Evolutionary conservation across 2,113 vertebrate genomes (phyloP), one percentile per base, ranked within the genome.

Genomic region (Puntigrus tetrazona): DNA sequence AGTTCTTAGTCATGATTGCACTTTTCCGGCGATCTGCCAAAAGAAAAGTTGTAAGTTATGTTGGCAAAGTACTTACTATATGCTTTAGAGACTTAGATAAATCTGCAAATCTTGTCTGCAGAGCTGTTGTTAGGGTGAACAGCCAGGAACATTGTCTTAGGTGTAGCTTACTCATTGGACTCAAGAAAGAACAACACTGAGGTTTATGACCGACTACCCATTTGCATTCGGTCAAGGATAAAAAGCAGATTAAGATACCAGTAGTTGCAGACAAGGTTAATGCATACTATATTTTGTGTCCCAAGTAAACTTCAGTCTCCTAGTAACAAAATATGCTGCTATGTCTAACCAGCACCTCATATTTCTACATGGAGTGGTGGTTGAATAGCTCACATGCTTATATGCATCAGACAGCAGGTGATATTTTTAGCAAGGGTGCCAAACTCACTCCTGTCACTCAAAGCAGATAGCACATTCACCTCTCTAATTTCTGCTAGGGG

Each of bases 1-100:
- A 95, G 93, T 95, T 95, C 92, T 98, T 91, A 88, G 96, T 90
- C 97, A 98, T 98, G 94, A 91, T 87, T 93, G 94, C 83, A 57
- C 83, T 88, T 91, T 50, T 91, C 83, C 85, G 59, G 89, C 81
- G 84, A 87, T 88, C 95, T 96, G 87, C 47, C 3, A 29, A 41
- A 78, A 50, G 38, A 86, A 14, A 70, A 10, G 14, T 50, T 11
- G 25, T 18, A 25, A 8, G 16, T 31, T 34, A 27, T 22, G 1
- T 8, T 36, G 18, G 11, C 22, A 47, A 45, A 59, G 25, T 7
- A 43, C 22, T 38, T 43, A 63, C 34, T 16, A 8, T 18, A 2
- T 59, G 22, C 22, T 25, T 59, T 78, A 36, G 34, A 18, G 22
- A 36, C 27, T 13, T 3, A n/a, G 5, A 75, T 31, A 5, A 47